A percentile compares a stretch with the other conserved stretches of the same genome.
Evolutionary conservation across 2,888 invertebrate species (phyloP).

Genomic region (Uloborus plumipes): DNA sequence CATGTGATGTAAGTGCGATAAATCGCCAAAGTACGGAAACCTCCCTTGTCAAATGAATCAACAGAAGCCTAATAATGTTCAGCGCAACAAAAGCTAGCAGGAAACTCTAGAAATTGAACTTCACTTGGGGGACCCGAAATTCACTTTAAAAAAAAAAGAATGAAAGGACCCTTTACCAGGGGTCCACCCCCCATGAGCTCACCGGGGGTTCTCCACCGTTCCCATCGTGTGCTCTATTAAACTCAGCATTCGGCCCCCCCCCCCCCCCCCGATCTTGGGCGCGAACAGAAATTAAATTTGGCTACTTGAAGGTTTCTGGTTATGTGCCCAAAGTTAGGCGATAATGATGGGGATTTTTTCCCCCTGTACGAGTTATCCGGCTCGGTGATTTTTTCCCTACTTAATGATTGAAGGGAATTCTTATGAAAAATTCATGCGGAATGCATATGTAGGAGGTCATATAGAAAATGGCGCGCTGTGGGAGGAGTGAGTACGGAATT

Average conservation of each 20-base stretch:
- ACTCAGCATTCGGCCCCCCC: conserved; percentile 19
- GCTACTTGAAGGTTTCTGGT: conserved; percentile 40
- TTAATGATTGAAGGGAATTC: not conserved
- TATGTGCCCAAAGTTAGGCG: not conserved
- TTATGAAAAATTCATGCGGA: conserved; percentile 20
- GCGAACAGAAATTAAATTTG: conserved; percentile 48
- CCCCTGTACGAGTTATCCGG: not conserved
- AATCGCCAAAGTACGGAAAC: conserved; percentile 21
- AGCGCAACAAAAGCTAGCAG: conserved; percentile 28
- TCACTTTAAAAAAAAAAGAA: no score
- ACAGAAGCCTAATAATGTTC: conserved; percentile 51
- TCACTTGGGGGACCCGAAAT: conserved; percentile 31
- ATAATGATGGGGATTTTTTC: not conserved
- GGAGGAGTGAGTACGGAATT: no score
- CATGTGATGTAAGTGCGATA: not conserved
- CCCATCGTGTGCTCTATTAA: conserved; percentile 63
- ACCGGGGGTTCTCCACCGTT: conserved; percentile 21
- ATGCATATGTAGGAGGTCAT: conserved; percentile 12
- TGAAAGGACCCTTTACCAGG: no score
- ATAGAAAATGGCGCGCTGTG: not conserved
- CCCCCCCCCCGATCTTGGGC: conserved; percentile 1
- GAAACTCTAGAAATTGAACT: conserved; percentile 62
- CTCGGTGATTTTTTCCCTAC: conserved; percentile 5
- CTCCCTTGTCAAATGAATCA: conserved; percentile 44
- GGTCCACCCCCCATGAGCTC: not conserved